Percentiles rank a stretch among this genome's conserved stretches.
Conservation (phyloP, 2,888 invertebrate genomes). For the Mythimna ferrago region DNA sequence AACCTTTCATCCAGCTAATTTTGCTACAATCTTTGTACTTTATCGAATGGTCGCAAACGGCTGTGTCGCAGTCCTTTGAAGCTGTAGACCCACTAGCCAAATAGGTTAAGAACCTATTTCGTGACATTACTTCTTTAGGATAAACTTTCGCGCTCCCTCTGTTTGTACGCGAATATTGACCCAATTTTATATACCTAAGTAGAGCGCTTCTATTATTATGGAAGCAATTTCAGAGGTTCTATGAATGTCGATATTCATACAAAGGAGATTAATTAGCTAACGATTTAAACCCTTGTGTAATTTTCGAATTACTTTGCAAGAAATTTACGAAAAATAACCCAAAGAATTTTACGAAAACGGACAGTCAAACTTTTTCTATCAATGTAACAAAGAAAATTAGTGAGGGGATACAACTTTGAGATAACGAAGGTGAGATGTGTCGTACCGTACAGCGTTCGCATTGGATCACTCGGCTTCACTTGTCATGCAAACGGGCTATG, state of each 20-base stretch:
- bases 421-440: conserved; percentile 38
- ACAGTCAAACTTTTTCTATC: conserved; percentile 8
- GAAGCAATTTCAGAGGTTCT: conserved; percentile 31
- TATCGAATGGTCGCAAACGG: conserved; percentile 61
- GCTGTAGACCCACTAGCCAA: conserved; percentile 62
- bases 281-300: background rate
- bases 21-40: conserved; percentile 59
- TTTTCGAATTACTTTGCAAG: background rate
- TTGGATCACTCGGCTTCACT: conserved; percentile 63
- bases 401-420: conserved; percentile 19
- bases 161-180: conserved; percentile 70
- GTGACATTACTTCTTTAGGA: conserved; percentile 68
- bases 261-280: conserved; percentile 19
- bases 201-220: conserved; percentile 59
- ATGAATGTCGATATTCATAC: conserved; percentile 19
- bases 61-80: conserved; percentile 50
- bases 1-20: conserved; percentile 41
- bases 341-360: background rate
- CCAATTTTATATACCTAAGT: conserved; percentile 62
- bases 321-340: background rate
- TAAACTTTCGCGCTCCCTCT: conserved; percentile 66
- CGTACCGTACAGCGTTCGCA: conserved; percentile 29
- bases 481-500: conserved; percentile 76
- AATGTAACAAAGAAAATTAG: conserved; percentile 36
- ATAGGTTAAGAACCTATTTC: conserved; percentile 69